Evolutionary conservation across 2,113 vertebrate genomes (phyloP), one percentile per base, ranked within the genome.

Genomic region (Nanger granti): DNA sequence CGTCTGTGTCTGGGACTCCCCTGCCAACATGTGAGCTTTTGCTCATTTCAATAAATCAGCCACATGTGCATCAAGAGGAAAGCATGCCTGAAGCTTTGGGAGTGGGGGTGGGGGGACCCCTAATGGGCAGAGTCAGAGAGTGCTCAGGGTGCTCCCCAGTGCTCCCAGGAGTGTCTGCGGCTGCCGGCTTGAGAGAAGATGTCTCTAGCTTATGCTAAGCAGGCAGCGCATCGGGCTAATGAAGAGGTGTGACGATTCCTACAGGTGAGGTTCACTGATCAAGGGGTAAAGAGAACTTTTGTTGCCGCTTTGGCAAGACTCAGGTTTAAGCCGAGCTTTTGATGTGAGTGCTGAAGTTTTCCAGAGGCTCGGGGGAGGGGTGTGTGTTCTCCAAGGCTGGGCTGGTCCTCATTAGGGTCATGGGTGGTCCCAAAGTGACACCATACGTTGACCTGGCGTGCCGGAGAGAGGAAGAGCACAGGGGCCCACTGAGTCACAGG

Each of bases 221-320:
- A 98, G 96, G 98, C 98, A 98, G 98, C 97, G 95, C 94, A 87
- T 96, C n/a, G 31, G 87, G 98, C 98, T 99, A 98, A 98, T 99
- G 98, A 98, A 98, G 98, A 98, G 98, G 99, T 99, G 97, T 98
- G 98, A 98, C 93, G 98, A 99, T 99, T 99, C 99, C 98, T 98
- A 98, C 98, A 98, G 99, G 99, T 99, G 98, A 99, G 98, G 95
- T 97, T 95, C 96, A 89, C 84, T 93, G 98, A 98, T 98, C 98
- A 98, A 98, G 98, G 97, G 98, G 97, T 98, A 98, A 99, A 99
- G 98, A 94, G 96, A 97, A 96, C 97, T 99, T 99, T 99, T 99
- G 99, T 99, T 97, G 97, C 98, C 97, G 97, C 99, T 98, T 98
- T 98, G 98, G 98, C 98, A 98, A 97, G 98, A 98, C 97, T 94